Base-by-base conservation (phyloP, 2,113 vertebrate genomes). In the Machaerirhynchus nigripectus region DNA sequence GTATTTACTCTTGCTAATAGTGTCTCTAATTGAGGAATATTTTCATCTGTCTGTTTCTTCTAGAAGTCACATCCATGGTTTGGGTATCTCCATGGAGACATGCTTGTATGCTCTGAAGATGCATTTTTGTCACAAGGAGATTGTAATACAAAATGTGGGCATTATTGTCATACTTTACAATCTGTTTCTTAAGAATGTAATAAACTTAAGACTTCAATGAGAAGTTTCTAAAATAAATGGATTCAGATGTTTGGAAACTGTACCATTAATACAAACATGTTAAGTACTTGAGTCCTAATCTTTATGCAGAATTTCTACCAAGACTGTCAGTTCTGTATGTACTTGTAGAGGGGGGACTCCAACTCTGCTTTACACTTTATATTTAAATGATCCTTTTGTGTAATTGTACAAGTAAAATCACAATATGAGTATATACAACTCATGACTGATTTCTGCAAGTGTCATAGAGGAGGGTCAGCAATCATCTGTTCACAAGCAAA, bases 1-100 rank as follows among this genome's bases (percentile, higher is more conserved):
- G 99, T 98, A 97, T 4, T 71, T 93, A 49, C 22, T 85, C 28
- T 91, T 94, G 30, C 11, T 82, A 47, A 26, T 53, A 60, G 13
- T 64, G 7, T 67, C 17, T 76, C 60, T 70, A 56, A 75, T 37
- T 47, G 69, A 84, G 57, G 40, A 55, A 33, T 75, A 49, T 56
- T 87, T 64, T 64, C 11, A 56, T 86, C 55, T 80, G 18, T 50
- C 47, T 80, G 4, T 39, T 76, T 86, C 40, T 90, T 61, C 56
- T 81, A 78, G 68, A 75, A 92, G 20, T 69, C 50, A 61, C 10
- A 63, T 65, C 9, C 7, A 6, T 49, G 23, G 24, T 14, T 76
- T 7, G 6, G 12, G 11, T 85, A 14, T 79, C 67, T 92, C 70
- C n/a, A 56, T 82, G 61, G 85, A 86, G 52, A 78, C 8, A 21